Evolutionary conservation across 1,140 invertebrate genomes (phyloP), one percentile per base, ranked within the genome.

Genomic region (Cataglyphis hispanica): DNA sequence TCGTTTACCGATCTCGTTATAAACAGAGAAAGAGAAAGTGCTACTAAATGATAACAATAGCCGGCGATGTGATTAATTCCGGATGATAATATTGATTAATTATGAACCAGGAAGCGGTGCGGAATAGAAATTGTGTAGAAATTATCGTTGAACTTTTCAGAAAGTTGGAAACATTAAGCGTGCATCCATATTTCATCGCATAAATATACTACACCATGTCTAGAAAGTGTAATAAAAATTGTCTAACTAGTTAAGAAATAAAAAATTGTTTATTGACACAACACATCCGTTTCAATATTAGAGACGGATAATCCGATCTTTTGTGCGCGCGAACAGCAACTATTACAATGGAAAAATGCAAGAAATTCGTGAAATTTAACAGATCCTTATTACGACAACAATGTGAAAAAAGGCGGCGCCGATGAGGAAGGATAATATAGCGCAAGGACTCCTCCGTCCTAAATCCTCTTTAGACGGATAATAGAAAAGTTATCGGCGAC

Each of bases 71-170:
- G 86, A 72, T 83, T 91, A 85, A 93, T 94, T 93, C 92, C 93
- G 90, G 91, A 90, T 90, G 92, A 91, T 94, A 93, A 93, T 94
- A 92, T 93, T 94, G 92, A 93, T 94, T 93, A 93, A 94, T 93
- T 93, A 76, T 80, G 69, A 89, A 88, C 63, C 50, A 60, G 58
- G 70, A 74, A 84, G 84, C 58, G 76, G 25, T 31, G 72, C 61
- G 34, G 13, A 34, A 16, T 56, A 25, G n/a, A 50, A 16, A 43
- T 10, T 61, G 46, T 40, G 40, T 40, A 40, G 34, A 69, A 16
- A 80, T 80, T 46, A 69, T 25, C 16, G 22, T 69, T 27, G 64
- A 56, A 58, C 58, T 80, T 69, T 64, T 69, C 77, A 80, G 50
- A 46, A 80, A 80, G 46, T 46, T 80, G 46, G 19, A 69, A 80